A percentile compares a stretch with the other conserved stretches of the same genome.
These are phyloP conservation scores for Peucedramus taeniatus DNA, from an alignment of 2,113 vertebrate species.

Conservation along the genomic window DNA sequence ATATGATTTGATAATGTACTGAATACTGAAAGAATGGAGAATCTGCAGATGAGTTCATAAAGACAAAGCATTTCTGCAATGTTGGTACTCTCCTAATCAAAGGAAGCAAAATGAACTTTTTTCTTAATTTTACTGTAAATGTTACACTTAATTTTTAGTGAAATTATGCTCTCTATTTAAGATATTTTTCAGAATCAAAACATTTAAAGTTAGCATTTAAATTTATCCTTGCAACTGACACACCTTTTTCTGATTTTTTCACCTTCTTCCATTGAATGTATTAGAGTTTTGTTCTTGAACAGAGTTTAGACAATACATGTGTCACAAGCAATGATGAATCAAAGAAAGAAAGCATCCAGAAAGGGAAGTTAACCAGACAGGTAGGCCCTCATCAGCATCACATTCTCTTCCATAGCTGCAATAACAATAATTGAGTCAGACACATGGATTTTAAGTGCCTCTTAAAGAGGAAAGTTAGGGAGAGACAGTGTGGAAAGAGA, in stretches of 20 bases:
- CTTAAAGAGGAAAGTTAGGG: constrained; percentile 66
- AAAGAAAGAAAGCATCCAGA: constrained; percentile 58
- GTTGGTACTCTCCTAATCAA: neutral
- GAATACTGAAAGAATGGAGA: neutral
- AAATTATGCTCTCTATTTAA: neutral
- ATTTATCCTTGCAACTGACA: neutral
- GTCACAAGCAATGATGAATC: constrained; percentile 69
- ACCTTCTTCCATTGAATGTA: constrained; percentile 25
- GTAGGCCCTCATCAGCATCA: constrained; percentile 61
- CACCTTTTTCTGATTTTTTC: neutral
- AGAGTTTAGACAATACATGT: constrained; percentile 48
- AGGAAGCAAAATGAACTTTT: neutral
- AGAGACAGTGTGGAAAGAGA: constrained; percentile 41
- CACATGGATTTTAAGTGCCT: constrained; percentile 64
- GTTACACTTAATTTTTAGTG: neutral
- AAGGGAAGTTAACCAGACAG: constrained; percentile 66
- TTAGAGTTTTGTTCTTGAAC: constrained; percentile 59
- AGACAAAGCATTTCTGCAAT: neutral
- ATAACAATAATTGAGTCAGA: constrained; percentile 67
- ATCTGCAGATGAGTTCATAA: constrained; percentile 4
- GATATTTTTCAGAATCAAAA: neutral
- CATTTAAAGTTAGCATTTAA: neutral
- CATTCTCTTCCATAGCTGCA: constrained; percentile 1
- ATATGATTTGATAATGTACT: constrained; percentile 16
- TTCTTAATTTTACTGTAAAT: neutral